Base-by-base conservation (phyloP, 2,888 invertebrate species). In the Tenodera sinensis region DNA sequence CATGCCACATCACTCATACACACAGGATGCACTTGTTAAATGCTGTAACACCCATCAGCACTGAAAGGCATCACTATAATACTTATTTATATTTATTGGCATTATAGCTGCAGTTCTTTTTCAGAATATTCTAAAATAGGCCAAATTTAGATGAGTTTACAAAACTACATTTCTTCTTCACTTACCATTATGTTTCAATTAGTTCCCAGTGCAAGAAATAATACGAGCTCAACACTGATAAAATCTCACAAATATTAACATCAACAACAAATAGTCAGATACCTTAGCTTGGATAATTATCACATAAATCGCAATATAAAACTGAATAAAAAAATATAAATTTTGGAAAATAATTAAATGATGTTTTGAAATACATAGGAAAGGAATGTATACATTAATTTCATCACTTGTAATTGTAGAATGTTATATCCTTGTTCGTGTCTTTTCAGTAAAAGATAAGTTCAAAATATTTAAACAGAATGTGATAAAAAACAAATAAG, bases 211-310 rank as follows among this genome's bases (percentile, higher is more conserved):
- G 25, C 54, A 20, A 71, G 54, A 71, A 20, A 20, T 71, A 71
- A 71, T 71, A 25, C 20, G 25, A 25, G 54, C 81, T 86, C 83
- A 87, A 89, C 86, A 89, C n/a, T 71, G 87, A 89, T 89, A 89
- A 89, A 89, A 89, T 89, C 84, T 87, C 84, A 71, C 20, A 87
- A 82, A 83, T 84, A 47, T 87, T 47, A 89, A 89, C 89, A 89
- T 89, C 87, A 89, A 89, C 89, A 89, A 89, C 30, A 87, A 89
- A 83, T 89, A 89, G 15, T 71, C 54, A 71, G 54, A 71, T 15
- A 25, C 20, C 54, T 20, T 20, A 71, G 54, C 20, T 71, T 71
- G 54, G 20, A 71, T 71, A 71, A 20, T 71, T 3, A 7, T 71
- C 20, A 71, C 20, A 71, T 71, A 71, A 25, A 15, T 71, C 20